phyloP scores from a whole-genome alignment of 2,888 invertebrate species.

The Macropis europaea region DNA sequence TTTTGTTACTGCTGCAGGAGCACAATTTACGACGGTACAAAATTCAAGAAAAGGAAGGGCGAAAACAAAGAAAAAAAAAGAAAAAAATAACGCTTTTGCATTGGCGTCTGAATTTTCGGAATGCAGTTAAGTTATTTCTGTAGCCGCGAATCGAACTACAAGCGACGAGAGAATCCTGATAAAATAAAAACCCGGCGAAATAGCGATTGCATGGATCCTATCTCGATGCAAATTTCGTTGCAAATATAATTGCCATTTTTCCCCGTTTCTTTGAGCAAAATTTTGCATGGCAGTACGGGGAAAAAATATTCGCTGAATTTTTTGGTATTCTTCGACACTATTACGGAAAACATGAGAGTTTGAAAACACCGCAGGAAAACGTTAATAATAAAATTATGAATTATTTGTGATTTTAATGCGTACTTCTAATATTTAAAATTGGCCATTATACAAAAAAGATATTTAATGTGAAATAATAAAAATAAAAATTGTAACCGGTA shows the following conservation, averaged over 20 bases:
- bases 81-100: background rate
- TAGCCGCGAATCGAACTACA: background rate
- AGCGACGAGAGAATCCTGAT: background rate
- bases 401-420: no score
- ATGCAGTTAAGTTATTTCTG: constrained; percentile 6
- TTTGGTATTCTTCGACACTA: no score
- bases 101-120: constrained; percentile 16
- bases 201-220: background rate
- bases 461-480: no score
- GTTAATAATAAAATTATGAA: no score
- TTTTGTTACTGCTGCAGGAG: no score
- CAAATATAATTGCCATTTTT: constrained; percentile 14
- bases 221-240: constrained; percentile 14
- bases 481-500: no score
- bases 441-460: no score
- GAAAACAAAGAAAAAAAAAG: background rate
- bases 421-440: no score
- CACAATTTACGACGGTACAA: background rate
- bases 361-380: no score
- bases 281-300: no score
- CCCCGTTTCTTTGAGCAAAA: background rate
- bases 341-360: no score
- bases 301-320: no score
- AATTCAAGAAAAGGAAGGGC: background rate
- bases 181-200: constrained; percentile 3